phyloP scores from a whole-genome alignment of 2,888 invertebrate genomes.

The Leptothorax acervorum region DNA sequence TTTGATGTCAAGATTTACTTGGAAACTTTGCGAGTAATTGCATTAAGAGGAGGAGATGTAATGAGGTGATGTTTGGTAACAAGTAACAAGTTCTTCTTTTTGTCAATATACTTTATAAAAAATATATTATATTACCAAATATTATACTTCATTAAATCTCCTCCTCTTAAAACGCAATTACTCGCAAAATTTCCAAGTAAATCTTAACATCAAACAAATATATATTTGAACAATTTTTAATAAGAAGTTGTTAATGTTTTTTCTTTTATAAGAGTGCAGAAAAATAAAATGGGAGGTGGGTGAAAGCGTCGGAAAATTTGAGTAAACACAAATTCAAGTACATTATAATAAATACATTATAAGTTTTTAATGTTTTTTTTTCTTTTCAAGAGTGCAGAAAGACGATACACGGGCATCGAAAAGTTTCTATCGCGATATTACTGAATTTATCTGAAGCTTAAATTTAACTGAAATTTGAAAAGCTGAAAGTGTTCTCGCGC shows the following conservation, averaged over 20 bases:
- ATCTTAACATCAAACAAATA: neutral
- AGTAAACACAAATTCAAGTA: too few relatives aligned
- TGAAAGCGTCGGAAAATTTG: too few relatives aligned
- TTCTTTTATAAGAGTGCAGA: too few relatives aligned
- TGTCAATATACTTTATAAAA: too few relatives aligned
- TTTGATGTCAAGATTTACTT: too few relatives aligned
- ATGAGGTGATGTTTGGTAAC: too few relatives aligned
- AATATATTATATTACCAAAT: too few relatives aligned
- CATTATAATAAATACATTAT: neutral
- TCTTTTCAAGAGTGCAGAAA: neutral
- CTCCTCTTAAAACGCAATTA: neutral
- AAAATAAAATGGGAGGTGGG: neutral
- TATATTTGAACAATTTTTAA: neutral
- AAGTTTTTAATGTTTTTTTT: neutral
- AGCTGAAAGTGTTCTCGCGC: neutral
- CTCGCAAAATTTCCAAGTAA: neutral
- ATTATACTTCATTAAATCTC: neutral
- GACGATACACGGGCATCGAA: neutral
- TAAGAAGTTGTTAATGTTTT: neutral
- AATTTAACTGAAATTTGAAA: neutral
- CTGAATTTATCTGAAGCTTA: neutral
- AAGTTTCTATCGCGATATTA: neutral
- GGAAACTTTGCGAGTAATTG: too few relatives aligned
- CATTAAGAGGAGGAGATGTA: too few relatives aligned
- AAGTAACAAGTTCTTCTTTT: too few relatives aligned